Percentiles rank a stretch among this genome's conserved stretches.
Evolutionary conservation across 2,113 vertebrate species (phyloP).

Genomic region (Pterocles burchelli): DNA sequence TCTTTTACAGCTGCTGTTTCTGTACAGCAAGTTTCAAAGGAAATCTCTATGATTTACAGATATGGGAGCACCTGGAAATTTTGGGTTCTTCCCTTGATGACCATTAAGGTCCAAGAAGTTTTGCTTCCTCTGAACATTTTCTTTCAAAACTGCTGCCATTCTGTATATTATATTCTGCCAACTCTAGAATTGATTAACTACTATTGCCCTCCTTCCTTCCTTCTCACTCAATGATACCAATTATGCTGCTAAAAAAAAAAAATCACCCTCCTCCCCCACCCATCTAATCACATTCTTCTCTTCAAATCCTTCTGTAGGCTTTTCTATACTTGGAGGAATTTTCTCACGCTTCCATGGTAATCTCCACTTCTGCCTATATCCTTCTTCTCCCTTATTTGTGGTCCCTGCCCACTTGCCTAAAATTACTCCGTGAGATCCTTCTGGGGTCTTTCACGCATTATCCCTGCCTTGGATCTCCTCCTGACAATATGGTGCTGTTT

Average conservation of each 20-base stretch:
- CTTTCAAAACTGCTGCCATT: background rate
- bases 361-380: conserved; percentile 18
- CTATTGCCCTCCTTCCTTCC: background rate
- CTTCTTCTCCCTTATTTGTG: background rate
- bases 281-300: background rate
- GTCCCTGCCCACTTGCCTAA: background rate
- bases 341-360: conserved; percentile 31
- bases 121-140: background rate
- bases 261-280: background rate
- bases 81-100: background rate
- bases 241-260: conserved; percentile 16
- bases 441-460: background rate
- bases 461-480: background rate
- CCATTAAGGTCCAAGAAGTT: background rate
- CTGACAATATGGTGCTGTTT: background rate
- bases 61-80: background rate
- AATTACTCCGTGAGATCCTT: background rate
- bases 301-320: background rate
- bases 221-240: conserved; percentile 1
- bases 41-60: background rate
- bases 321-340: background rate
- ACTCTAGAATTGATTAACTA: background rate
- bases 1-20: background rate
- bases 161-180: background rate
- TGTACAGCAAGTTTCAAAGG: background rate